Conservation (phyloP, 2,113 vertebrate species). For the Mobula hypostoma region DNA sequence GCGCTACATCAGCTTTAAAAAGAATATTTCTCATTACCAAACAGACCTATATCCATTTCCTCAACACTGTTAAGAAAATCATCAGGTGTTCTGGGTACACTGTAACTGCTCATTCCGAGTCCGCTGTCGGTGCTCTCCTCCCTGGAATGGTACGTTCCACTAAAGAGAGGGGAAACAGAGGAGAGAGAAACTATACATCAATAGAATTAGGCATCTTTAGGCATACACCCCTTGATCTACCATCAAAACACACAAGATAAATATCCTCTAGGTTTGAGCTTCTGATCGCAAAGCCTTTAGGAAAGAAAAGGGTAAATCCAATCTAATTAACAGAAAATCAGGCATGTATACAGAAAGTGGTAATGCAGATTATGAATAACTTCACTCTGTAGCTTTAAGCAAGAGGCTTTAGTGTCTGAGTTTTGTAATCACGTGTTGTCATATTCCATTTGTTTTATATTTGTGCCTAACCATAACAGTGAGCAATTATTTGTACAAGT, state of each 20-base stretch:
- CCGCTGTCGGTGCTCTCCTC: constrained; percentile 97
- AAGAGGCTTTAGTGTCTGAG: constrained; percentile 54
- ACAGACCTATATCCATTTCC: constrained; percentile 94
- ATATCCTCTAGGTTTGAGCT: constrained; percentile 10
- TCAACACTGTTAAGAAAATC: constrained; percentile 98
- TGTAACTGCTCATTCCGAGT: constrained; percentile 98
- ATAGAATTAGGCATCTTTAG: constrained; percentile 27
- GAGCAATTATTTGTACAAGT: constrained; percentile 2
- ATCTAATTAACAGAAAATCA: constrained; percentile 61
- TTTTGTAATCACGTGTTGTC: constrained; percentile 59
- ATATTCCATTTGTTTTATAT: constrained; percentile 53
- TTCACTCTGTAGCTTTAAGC: constrained; percentile 57
- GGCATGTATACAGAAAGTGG: constrained; percentile 62
- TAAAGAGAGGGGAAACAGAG: constrained; percentile 46
- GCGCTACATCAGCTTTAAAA: neutral
- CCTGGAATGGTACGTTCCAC: constrained; percentile 95
- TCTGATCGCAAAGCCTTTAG: constrained; percentile 16
- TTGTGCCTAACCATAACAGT: constrained; percentile 44
- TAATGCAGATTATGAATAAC: constrained; percentile 59
- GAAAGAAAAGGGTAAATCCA: constrained; percentile 46
- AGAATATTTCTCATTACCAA: neutral
- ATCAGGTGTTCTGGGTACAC: constrained; percentile 91
- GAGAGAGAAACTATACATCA: constrained; percentile 47
- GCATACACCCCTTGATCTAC: neutral
- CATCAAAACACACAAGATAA: neutral